Evolutionary conservation across 2,113 vertebrate species (phyloP).

Genomic region (Mobula hypostoma): DNA sequence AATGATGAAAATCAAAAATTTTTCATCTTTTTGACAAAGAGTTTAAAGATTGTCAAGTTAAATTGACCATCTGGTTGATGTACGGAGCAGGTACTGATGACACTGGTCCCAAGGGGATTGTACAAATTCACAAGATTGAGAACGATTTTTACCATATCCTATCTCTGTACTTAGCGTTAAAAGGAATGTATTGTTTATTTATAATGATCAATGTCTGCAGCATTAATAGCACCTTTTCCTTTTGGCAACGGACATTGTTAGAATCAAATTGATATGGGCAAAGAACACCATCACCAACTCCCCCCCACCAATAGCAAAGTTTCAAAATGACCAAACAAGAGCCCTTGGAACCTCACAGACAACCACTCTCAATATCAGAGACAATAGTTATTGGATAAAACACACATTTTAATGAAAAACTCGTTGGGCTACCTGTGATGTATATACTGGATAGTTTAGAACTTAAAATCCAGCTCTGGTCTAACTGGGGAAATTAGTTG

Average conservation of each 20-base stretch:
- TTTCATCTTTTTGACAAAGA: not conserved
- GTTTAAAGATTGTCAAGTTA: not conserved
- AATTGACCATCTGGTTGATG: not conserved
- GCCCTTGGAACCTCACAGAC: not conserved
- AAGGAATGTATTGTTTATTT: not conserved
- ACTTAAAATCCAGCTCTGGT: not conserved
- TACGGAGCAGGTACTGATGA: too few species aligned
- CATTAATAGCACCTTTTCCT: not conserved
- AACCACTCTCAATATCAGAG: not conserved
- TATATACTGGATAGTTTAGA: not conserved
- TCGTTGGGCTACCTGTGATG: not conserved
- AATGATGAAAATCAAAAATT: not conserved
- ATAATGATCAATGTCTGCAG: not conserved
- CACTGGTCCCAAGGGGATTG: not conserved
- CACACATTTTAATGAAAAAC: too few species aligned
- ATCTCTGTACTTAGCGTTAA: not conserved
- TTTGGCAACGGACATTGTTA: not conserved
- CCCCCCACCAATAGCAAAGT: not conserved
- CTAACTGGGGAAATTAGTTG: not conserved
- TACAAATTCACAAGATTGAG: not conserved
- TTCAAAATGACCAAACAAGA: not conserved
- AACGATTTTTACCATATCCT: too few species aligned
- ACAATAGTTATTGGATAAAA: not conserved
- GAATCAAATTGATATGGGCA: not conserved
- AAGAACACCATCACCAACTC: too few species aligned